A percentile compares a stretch with the other conserved stretches of the same genome.
Evolutionary conservation across 2,888 invertebrate species (phyloP).

Genomic region (Leuctra nigra): DNA sequence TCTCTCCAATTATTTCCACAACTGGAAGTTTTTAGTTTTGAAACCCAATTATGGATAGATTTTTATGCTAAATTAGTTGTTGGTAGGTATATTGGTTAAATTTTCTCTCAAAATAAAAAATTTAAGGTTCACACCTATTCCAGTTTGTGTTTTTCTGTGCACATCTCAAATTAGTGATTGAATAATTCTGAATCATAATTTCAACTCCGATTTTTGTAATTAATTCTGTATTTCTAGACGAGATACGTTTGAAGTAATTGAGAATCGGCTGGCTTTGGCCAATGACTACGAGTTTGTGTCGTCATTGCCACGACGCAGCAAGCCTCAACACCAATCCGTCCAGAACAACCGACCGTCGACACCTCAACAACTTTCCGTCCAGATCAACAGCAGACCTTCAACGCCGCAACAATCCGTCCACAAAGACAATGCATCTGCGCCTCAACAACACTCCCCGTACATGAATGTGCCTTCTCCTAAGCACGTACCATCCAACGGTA

Average conservation of each 20-base stretch:
- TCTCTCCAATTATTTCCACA: too few relatives aligned
- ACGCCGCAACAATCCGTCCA: constrained; percentile 15
- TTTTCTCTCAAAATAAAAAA: too few relatives aligned
- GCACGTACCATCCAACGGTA: neutral
- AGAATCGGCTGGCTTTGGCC: constrained; percentile 44
- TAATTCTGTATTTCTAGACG: constrained; percentile 35
- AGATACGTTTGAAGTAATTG: constrained; percentile 38
- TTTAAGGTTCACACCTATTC: too few relatives aligned
- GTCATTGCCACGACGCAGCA: constrained; percentile 19
- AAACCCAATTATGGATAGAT: too few relatives aligned
- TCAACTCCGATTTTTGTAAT: too few relatives aligned
- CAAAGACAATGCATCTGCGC: neutral
- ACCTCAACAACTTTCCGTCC: neutral
- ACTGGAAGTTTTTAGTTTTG: too few relatives aligned
- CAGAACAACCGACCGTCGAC: neutral
- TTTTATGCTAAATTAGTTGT: too few relatives aligned
- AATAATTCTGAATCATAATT: too few relatives aligned
- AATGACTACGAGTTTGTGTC: constrained; percentile 42
- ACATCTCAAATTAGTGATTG: too few relatives aligned
- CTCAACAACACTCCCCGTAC: neutral
- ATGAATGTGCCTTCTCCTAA: neutral
- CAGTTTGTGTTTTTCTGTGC: too few relatives aligned
- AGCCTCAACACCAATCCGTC: neutral
- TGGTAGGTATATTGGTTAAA: too few relatives aligned
- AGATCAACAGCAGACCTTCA: constrained; percentile 12